Conservation (phyloP, 2,113 vertebrate genomes). For the Cathartes aura region DNA sequence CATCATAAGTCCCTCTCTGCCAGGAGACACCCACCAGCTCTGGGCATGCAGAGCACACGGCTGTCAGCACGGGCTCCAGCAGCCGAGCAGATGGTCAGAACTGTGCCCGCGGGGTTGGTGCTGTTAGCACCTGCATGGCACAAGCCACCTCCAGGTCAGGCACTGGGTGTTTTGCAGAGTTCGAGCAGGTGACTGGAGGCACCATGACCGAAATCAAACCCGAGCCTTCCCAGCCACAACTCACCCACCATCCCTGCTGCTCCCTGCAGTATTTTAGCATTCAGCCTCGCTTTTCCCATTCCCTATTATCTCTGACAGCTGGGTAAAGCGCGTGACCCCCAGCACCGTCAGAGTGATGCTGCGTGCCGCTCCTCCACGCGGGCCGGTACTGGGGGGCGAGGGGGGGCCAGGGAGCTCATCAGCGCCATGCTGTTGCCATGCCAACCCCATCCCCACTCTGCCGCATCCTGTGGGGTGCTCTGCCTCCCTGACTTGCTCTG, state of each 20-base stretch:
- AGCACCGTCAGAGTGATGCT: neutral
- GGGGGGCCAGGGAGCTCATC: neutral
- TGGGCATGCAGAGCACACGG: fast-evolving
- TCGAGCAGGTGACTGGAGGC: neutral
- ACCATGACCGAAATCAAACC: neutral
- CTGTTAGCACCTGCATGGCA: neutral
- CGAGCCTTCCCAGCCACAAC: fast-evolving
- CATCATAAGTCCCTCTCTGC: neutral
- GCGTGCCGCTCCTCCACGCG: fast-evolving
- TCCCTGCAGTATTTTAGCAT: neutral
- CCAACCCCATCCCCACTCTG: neutral
- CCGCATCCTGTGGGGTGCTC: neutral
- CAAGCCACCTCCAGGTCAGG: neutral
- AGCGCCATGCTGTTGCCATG: neutral
- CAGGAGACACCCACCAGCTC: neutral
- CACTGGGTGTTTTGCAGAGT: neutral
- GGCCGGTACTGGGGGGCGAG: neutral
- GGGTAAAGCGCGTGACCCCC: neutral
- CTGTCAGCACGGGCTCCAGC: neutral
- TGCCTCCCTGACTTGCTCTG: neutral
- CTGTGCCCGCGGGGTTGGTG: neutral
- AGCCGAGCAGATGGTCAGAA: neutral
- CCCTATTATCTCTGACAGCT: neutral
- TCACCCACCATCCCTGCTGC: neutral
- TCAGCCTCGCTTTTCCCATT: neutral